Evolutionary conservation across 1,140 invertebrate species (phyloP), one percentile per base, ranked within the genome.

Genomic region (Dinothrombium tinctorium): DNA sequence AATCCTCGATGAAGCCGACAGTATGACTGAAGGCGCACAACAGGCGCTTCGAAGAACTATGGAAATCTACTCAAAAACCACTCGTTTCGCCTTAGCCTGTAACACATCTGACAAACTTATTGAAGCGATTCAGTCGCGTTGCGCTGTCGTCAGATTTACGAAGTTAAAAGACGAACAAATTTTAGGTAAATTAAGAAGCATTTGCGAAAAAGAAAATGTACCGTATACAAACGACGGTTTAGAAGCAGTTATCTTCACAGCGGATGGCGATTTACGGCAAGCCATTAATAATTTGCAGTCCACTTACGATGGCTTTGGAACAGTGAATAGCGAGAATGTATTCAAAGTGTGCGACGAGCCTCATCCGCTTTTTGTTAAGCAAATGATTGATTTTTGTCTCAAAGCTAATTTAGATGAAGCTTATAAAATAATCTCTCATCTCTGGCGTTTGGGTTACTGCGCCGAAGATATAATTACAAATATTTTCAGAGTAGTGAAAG

Each of bases 261-360:
- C 92, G 0, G 89, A 99, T 63, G 94, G 94, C 2, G 94, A 99
- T 57, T 84, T 99, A 79, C 67, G 94, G 54, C 86, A 70, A 60
- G 92, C 79, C 0, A 62, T 99, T 12, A 99, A 99, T 60, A 99
- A 99, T 68, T 59, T 99, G 20, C 94, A 99, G 61, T 90, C 90
- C 3, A 98, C 92, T 0, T 71, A 71, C 32, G 84, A 94, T 60
- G 90, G 90, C 20, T 96, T 94, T 66, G 74, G 73, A 4, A 71
- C 78, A 53, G 74, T 99, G 2, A 89, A 74, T 47, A 73, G 74
- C 44, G 76, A 84, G 53, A 90, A 95, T 70, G 92, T 99, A n/a
- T 98, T 96, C 54, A 98, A 96, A 68, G 89, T 99, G 12, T 99
- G 94, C 58, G 94, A 99, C 62, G 90, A 99, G 58, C 92, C 94